phyloP scores from a whole-genome alignment of 2,888 invertebrate genomes.

The Eilema depressum region DNA sequence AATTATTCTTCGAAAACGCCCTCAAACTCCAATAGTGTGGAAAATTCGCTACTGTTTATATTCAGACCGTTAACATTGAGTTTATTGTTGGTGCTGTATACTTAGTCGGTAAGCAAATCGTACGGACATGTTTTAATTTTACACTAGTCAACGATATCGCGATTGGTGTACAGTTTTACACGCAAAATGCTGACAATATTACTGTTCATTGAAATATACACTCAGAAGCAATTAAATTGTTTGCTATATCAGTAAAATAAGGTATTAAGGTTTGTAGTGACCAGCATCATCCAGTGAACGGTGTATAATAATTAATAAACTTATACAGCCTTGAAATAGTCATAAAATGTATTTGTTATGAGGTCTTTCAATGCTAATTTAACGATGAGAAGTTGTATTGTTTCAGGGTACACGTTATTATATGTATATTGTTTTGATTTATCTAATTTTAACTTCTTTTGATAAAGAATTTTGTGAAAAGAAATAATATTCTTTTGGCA shows the following conservation, averaged over 20 bases:
- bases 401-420: not conserved
- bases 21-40: not conserved
- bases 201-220: too few species aligned
- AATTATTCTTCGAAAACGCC: not conserved
- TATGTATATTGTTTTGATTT: not conserved
- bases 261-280: not conserved
- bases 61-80: conserved; percentile 30
- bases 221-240: not conserved
- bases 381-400: not conserved
- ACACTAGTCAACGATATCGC: conserved; percentile 54
- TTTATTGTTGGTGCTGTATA: conserved; percentile 64
- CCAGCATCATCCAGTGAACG: not conserved
- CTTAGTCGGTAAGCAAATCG: conserved; percentile 48
- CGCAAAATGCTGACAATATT: not conserved
- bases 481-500: not conserved
- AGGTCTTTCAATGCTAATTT: not conserved
- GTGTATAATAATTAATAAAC: not conserved
- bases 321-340: not conserved
- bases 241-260: not conserved
- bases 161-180: conserved; percentile 18
- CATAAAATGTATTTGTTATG: not conserved
- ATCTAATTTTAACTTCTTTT: not conserved
- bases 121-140: conserved; percentile 46
- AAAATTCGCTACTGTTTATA: conserved; percentile 6
- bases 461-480: not conserved